Evolutionary conservation across 2,888 invertebrate species (phyloP).

Genomic region (Apodemia hepburni): DNA sequence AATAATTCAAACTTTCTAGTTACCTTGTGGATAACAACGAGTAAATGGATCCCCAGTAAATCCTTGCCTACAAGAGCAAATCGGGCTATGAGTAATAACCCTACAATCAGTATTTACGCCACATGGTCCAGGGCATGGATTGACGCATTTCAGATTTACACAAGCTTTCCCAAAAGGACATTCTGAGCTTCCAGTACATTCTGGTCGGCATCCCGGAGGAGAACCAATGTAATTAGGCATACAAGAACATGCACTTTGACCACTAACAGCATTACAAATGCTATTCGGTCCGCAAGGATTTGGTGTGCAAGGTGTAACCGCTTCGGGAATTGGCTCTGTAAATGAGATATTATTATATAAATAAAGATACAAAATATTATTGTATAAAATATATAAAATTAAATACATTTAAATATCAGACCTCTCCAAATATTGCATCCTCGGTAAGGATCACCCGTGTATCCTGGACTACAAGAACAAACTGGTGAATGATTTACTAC

Average conservation of each 20-base stretch:
- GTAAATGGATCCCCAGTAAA: slow-evolving; percentile 86
- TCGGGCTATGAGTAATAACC: slow-evolving; percentile 89
- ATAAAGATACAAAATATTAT: too few species aligned
- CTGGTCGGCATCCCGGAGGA: slow-evolving; percentile 88
- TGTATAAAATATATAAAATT: background rate
- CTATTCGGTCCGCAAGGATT: slow-evolving; percentile 89
- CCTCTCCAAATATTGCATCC: slow-evolving; percentile 73
- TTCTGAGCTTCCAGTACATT: slow-evolving; percentile 89
- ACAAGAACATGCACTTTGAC: slow-evolving; percentile 88
- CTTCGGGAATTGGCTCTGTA: slow-evolving; percentile 57
- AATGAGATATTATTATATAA: slow-evolving; percentile 15
- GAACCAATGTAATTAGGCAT: slow-evolving; percentile 85
- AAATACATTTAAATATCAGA: slow-evolving; percentile 27
- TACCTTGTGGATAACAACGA: slow-evolving; percentile 80
- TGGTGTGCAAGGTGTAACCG: slow-evolving; percentile 82
- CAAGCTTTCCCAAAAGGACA: slow-evolving; percentile 87
- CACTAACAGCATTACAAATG: slow-evolving; percentile 84
- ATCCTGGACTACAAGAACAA: slow-evolving; percentile 84
- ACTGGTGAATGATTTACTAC: slow-evolving; percentile 86
- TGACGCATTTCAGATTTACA: slow-evolving; percentile 86
- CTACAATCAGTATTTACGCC: slow-evolving; percentile 85
- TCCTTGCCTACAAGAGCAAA: slow-evolving; percentile 84
- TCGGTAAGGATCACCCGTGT: slow-evolving; percentile 87
- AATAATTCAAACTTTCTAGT: slow-evolving; percentile 35
- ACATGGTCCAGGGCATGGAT: slow-evolving; percentile 88